A percentile compares a stretch with the other conserved stretches of the same genome.
Conservation (phyloP, 2,888 invertebrate species). For the Germaria angustata region DNA sequence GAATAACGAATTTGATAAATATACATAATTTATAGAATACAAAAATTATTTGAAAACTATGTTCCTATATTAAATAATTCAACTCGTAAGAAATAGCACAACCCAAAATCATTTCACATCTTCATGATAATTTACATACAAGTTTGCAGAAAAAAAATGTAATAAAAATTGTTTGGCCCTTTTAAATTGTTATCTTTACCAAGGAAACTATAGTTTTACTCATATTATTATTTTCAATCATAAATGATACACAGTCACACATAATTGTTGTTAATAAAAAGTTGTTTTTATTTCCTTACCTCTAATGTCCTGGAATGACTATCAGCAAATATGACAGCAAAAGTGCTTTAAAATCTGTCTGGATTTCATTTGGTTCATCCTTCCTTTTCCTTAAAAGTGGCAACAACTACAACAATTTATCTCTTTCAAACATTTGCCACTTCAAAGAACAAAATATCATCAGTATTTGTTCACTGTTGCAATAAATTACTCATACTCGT, state of each 20-base stretch:
- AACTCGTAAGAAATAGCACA: too few relatives aligned
- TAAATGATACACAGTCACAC: background rate
- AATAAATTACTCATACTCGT: slow-evolving; percentile 31
- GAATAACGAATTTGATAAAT: too few relatives aligned
- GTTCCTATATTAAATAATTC: too few relatives aligned
- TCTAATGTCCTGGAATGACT: slow-evolving; percentile 55
- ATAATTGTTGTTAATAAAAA: slow-evolving; percentile 65
- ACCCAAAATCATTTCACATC: too few relatives aligned
- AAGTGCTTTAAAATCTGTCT: slow-evolving; percentile 77
- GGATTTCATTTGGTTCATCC: slow-evolving; percentile 71
- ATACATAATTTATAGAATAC: too few relatives aligned
- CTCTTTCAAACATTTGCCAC: slow-evolving; percentile 58
- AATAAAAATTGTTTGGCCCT: too few relatives aligned
- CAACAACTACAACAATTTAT: slow-evolving; percentile 59
- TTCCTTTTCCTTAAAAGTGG: slow-evolving; percentile 59
- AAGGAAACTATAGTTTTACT: slow-evolving; percentile 7
- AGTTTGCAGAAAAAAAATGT: too few relatives aligned
- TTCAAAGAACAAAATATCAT: slow-evolving; percentile 23
- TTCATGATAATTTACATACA: too few relatives aligned
- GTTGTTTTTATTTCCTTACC: slow-evolving; percentile 19
- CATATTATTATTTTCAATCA: background rate
- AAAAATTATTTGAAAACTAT: too few relatives aligned
- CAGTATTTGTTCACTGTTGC: slow-evolving; percentile 36
- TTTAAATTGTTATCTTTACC: too few relatives aligned
- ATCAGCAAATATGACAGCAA: slow-evolving; percentile 75